Base-by-base conservation (phyloP, 2,797 vertebrate species). In the Macropus fuliginosus region DNA sequence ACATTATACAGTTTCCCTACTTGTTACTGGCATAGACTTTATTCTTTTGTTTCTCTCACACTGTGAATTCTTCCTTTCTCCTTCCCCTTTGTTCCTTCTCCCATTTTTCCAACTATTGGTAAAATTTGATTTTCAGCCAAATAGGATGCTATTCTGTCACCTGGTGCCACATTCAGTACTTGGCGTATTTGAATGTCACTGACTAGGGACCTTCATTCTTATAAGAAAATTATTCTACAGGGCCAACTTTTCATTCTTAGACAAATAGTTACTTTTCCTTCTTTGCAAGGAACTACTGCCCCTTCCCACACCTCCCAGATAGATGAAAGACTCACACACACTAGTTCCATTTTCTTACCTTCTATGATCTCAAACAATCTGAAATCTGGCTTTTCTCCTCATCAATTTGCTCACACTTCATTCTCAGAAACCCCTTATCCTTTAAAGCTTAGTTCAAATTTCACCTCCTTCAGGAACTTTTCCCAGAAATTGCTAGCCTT, bases 111-210 rank as follows among this genome's bases (percentile, higher is more conserved):
- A 74, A 74, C 2, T 40, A 21, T 54, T 91, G 94, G 56, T 62
- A 56, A 94, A 95, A 92, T 92, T 27, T 8, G 1, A 34, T 81
- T 89, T 92, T 92, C 8, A 50, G 54, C 28, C 91, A 31, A 93
- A 54, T 21, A 31, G 5, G 59, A 16, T 56, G 3, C n/a, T 87
- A 2, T 18, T 55, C n/a, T 91, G 91, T 90, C 34, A 62, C 50
- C 29, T 29, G 40, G 54, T 62, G 1, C 0, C 81, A 56, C 57
- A 56, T 13, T 28, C 55, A 46, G 29, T 57, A 9, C 50, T 95
- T 29, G 55, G 81, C 3, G 54, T 46, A n/a, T 29, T 52, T 29
- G 46, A 28, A 91, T 14, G n/a, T 56, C 52, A 13, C 66, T 55
- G 56, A 34, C 89, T 5, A 56, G 1, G 56, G 1, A 18, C 13